Conservation (phyloP, 2,797 vertebrate genomes). For the Ataeniobius toweri region DNA sequence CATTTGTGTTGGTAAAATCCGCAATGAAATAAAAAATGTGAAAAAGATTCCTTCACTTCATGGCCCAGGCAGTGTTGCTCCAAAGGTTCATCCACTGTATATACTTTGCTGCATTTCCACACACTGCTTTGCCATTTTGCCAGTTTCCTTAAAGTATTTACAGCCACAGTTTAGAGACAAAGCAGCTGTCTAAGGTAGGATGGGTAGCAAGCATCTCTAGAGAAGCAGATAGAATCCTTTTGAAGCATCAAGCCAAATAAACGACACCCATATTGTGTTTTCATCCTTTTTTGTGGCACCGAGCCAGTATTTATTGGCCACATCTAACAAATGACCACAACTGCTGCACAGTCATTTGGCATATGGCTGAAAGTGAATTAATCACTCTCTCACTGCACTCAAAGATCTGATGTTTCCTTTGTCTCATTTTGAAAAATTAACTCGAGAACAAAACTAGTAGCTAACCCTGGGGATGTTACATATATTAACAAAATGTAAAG, state of each 20-base stretch:
- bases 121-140: not conserved
- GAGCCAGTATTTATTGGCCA: not conserved
- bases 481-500: not conserved
- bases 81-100: not conserved
- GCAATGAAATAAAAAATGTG: not conserved
- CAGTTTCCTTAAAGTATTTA: not conserved
- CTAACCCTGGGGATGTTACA: slow-evolving; percentile 13
- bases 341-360: slow-evolving; percentile 11
- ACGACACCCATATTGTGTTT: not conserved
- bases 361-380: not conserved
- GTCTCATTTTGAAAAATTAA: not conserved
- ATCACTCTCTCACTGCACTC: not conserved
- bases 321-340: not conserved
- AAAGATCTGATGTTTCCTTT: slow-evolving; percentile 19
- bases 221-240: too few species aligned
- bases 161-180: not conserved
- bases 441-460: not conserved
- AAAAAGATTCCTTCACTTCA: not conserved
- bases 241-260: too few species aligned
- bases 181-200: not conserved
- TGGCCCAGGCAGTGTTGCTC: not conserved
- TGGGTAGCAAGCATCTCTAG: not conserved
- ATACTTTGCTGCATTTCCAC: not conserved
- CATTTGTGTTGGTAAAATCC: not conserved
- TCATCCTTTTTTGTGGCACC: not conserved